Conservation (phyloP, 2,797 vertebrate species). For the Scolopax rusticola region DNA sequence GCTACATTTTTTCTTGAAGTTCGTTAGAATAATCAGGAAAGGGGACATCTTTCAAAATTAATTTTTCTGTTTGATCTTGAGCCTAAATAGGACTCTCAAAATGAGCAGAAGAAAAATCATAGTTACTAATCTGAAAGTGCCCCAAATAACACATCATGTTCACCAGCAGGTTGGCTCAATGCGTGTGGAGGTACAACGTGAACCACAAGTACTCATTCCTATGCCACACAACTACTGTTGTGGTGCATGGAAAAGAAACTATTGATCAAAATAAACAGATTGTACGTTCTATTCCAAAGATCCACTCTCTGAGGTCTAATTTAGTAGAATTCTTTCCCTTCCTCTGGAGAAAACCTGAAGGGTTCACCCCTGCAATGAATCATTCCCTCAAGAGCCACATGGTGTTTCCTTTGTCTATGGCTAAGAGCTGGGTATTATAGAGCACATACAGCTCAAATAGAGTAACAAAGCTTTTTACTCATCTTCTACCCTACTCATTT, state of each 20-base stretch:
- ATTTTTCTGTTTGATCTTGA: not conserved
- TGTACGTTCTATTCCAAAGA: not conserved
- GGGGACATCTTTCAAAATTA: not conserved
- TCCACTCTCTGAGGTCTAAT: not conserved
- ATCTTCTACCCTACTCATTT: not conserved
- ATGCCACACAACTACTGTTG: not conserved
- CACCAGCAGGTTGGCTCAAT: not conserved
- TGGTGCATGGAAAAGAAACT: not conserved
- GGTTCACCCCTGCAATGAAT: not conserved
- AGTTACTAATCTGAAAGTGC: not conserved
- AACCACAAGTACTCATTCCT: not conserved
- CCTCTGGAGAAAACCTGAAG: not conserved
- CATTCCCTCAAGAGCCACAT: not conserved
- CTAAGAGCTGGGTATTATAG: fast-evolving
- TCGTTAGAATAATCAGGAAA: not conserved
- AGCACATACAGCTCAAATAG: not conserved
- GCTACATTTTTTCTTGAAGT: not conserved
- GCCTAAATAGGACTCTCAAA: not conserved
- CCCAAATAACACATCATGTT: not conserved
- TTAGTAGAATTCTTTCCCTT: not conserved
- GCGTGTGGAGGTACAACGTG: not conserved
- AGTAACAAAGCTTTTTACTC: not conserved
- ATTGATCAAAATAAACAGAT: not conserved
- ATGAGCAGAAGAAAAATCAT: not conserved
- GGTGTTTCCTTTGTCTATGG: not conserved